Base-by-base conservation (phyloP, 2,888 invertebrate species). In the Philereme vetulata region DNA sequence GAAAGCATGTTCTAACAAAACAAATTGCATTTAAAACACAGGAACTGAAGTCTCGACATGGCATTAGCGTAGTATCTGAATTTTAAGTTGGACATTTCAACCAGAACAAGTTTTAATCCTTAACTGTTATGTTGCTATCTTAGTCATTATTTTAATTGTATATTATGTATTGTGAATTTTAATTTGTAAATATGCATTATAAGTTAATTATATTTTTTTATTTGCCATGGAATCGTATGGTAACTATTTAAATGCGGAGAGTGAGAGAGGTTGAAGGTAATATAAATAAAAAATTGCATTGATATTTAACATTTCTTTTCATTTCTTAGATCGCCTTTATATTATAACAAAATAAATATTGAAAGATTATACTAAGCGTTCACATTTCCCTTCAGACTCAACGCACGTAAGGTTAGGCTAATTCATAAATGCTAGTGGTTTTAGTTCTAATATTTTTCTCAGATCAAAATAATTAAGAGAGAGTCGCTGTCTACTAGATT, bases 81-180 rank as follows among this genome's bases (percentile, higher is more conserved):
- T 54, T 56, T 80, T 80, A 75, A 77, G 80, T 81, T 83, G 72
- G 76, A 75, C 77, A 75, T 77, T 78, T 68, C 75, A 80, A 62
- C 63, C 72, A 74, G 77, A 85, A 83, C 80, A 56, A 79, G 78
- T 85, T 85, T 83, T 78, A 78, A 73, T 74, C 73, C 76, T 80
- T 77, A 79, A 83, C 81, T 77, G 71, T 85, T 84, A 78, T 81
- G 78, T 85, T 82, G 77, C 73, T 85, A 82, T 78, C 80, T 85
- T 88, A 91, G 92, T 92, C 92, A 92, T 83, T 91, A 90, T 82
- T 88, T 82, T 92, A 90, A 87, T 84, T 91, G 88, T 90, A 88
- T 90, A 86, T 86, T 90, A 84, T 91, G 79, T 90, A 87, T 88
- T 53, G 84, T 81, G 82, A 80, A 83, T 80, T 84, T 81, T 88